phyloP scores from a whole-genome alignment of 2,888 invertebrate genomes.

The Hydropsyche betteni region DNA sequence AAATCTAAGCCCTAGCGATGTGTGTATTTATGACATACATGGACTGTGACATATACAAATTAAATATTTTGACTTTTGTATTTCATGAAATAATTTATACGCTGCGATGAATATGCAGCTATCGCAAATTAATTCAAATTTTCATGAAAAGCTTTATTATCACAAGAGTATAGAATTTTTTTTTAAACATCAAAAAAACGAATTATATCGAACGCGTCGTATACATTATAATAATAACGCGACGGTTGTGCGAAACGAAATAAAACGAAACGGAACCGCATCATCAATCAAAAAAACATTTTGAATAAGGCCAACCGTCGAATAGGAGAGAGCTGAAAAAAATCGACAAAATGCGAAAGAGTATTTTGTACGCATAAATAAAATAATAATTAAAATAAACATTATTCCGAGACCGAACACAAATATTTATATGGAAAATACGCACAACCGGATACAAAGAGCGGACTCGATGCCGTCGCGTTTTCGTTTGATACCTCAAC shows the following conservation, averaged over 20 bases:
- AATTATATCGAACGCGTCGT: background rate
- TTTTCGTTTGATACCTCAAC: too few relatives aligned
- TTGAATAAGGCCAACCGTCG: background rate
- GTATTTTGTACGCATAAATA: conserved; percentile 16
- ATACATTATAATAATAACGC: background rate
- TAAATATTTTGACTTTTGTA: background rate
- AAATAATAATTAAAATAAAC: conserved; percentile 17
- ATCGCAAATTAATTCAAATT: too few relatives aligned
- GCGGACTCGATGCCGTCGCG: too few relatives aligned
- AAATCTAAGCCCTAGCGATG: too few relatives aligned
- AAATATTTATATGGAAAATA: conserved; percentile 8
- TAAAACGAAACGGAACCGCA: conserved; percentile 6
- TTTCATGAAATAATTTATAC: background rate
- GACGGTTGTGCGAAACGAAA: background rate
- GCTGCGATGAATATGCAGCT: too few relatives aligned
- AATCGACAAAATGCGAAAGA: background rate
- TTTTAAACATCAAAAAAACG: background rate
- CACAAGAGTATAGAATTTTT: background rate
- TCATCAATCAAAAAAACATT: conserved; percentile 12
- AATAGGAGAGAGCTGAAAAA: background rate
- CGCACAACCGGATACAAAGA: too few relatives aligned
- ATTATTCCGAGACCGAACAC: background rate
- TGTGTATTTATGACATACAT: too few relatives aligned
- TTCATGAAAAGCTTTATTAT: background rate
- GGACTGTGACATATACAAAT: too few relatives aligned